These are phyloP conservation scores for Drosophila watanabei DNA, from an alignment of 1,140 invertebrate species.

Conservation along the genomic window DNA sequence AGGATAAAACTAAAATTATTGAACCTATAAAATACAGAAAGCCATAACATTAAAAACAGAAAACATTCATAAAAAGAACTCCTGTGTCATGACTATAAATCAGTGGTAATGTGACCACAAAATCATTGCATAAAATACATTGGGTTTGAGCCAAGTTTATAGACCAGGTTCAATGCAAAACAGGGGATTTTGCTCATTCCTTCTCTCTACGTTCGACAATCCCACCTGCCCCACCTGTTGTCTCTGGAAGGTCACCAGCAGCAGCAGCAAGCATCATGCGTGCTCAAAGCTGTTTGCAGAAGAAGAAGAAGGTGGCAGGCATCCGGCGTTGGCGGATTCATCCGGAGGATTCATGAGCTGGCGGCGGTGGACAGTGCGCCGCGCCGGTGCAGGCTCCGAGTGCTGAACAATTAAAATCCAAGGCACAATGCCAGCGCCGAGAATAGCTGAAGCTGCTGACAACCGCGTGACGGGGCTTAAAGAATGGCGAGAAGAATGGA, in stretches of 20 bases:
- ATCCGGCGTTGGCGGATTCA: constrained; percentile 3
- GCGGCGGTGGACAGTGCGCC: background rate
- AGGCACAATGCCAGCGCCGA: constrained; percentile 58
- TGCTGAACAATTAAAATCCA: constrained; percentile 46
- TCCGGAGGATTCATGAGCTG: constrained; percentile 7
- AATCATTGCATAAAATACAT: background rate
- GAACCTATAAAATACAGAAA: background rate
- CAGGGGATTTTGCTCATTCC: background rate
- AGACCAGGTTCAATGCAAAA: constrained; percentile 5
- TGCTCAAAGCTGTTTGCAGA: constrained; percentile 33
- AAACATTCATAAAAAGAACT: constrained; percentile 2
- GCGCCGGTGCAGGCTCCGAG: constrained; percentile 24
- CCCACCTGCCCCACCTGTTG: constrained; percentile 33
- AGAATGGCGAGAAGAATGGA: constrained; percentile 45
- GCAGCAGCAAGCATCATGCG: background rate
- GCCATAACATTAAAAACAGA: background rate
- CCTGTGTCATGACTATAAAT: constrained; percentile 3
- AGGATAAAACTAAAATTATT: background rate
- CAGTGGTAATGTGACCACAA: background rate
- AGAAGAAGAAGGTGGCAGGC: background rate
- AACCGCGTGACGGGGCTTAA: constrained; percentile 33
- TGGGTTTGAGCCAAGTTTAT: constrained; percentile 8
- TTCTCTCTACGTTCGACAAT: background rate
- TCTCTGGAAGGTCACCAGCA: constrained; percentile 26
- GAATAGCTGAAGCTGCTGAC: constrained; percentile 59